Percentiles rank a stretch among this genome's conserved stretches.
Evolutionary conservation across 1,140 invertebrate genomes (phyloP).

Genomic region (Neelides sp.): DNA sequence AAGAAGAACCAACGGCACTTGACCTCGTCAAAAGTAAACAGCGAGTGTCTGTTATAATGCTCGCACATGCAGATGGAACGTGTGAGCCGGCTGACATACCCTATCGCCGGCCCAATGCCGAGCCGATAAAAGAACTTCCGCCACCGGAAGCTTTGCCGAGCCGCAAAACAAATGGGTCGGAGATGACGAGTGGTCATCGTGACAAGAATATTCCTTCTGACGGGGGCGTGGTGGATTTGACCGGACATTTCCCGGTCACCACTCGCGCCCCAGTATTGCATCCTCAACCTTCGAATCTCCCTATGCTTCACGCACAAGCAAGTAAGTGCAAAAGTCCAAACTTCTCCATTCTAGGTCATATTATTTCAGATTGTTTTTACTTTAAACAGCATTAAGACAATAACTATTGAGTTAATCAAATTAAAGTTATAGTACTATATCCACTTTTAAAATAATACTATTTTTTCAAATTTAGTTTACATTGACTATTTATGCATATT

Average conservation of each 20-base stretch:
- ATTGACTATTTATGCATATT: no score
- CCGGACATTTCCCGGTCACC: conserved; percentile 30
- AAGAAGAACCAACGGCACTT: no score
- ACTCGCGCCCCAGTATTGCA: conserved; percentile 31
- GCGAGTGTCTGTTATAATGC: conserved; percentile 35
- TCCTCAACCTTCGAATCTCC: conserved; percentile 28
- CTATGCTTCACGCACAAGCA: no score
- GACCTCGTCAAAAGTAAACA: no score
- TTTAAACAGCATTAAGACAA: no score
- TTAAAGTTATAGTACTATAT: no score
- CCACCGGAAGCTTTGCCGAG: conserved; percentile 23
- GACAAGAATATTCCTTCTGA: conserved; percentile 31
- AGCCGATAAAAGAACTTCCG: conserved; percentile 18
- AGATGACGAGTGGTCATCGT: conserved; percentile 31
- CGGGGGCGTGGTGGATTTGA: conserved; percentile 27
- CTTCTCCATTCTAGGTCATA: no score
- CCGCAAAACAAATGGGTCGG: conserved; percentile 28
- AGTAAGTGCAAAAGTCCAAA: no score
- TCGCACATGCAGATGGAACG: conserved; percentile 32
- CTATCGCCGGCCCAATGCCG: background rate
- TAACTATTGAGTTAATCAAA: no score
- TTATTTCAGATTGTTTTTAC: no score
- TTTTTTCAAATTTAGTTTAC: no score
- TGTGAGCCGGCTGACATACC: conserved; percentile 12
- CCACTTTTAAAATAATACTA: no score